A percentile compares a stretch with the other conserved stretches of the same genome.
These are phyloP conservation scores for Dolichotis patagonum DNA, from an alignment of 2,113 vertebrate genomes.

Conservation along the genomic window DNA sequence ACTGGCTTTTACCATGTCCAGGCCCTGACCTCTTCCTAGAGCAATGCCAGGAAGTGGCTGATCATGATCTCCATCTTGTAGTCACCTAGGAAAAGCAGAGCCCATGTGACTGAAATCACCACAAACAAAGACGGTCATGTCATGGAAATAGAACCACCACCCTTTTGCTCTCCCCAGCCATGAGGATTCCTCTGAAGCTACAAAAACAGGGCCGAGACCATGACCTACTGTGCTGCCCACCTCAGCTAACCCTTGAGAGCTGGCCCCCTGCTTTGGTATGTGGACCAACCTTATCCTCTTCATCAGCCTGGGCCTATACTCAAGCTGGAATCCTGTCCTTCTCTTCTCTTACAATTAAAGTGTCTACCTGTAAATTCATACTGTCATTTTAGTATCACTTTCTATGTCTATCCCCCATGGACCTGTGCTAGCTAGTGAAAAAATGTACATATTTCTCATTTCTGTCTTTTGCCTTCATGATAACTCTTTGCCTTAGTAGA, in stretches of 20 bases:
- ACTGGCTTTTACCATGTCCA: background rate
- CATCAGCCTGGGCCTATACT: background rate
- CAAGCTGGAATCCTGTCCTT: background rate
- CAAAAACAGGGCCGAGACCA: background rate
- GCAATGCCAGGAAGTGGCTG: background rate
- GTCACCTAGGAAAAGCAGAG: background rate
- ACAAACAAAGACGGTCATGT: background rate
- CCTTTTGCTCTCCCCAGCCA: background rate
- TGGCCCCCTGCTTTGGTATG: background rate
- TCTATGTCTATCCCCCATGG: background rate
- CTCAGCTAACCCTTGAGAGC: background rate
- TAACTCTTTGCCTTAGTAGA: slow-evolving; percentile 48
- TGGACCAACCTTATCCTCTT: background rate
- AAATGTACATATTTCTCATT: background rate
- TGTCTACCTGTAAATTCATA: background rate
- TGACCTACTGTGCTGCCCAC: background rate
- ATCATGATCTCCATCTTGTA: background rate
- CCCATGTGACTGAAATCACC: background rate
- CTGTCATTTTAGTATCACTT: background rate
- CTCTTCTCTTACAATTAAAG: background rate
- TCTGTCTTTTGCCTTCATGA: background rate
- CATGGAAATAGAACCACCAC: background rate
- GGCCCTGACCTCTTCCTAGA: background rate
- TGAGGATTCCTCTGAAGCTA: background rate
- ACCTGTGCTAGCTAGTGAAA: background rate